Conservation (phyloP, 2,113 vertebrate species). For the Charadrius vociferus region DNA sequence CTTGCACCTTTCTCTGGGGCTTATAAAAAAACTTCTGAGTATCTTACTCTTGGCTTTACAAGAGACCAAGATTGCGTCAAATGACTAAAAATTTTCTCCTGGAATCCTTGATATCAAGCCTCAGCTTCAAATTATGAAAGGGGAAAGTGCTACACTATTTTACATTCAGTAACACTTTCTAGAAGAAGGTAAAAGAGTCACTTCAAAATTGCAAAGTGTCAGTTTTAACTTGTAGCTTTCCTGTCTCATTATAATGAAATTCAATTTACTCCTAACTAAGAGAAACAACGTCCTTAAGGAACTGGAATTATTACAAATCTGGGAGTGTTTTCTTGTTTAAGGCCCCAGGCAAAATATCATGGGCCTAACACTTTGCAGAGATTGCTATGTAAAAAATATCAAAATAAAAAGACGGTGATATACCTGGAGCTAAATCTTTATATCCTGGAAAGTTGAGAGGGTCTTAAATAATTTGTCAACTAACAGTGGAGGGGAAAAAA, state of each 20-base stretch:
- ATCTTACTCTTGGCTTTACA: background rate
- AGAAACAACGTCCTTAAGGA: background rate
- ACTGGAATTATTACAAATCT: background rate
- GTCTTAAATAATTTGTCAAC: background rate
- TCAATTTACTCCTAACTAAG: background rate
- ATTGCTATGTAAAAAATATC: background rate
- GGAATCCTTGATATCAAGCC: background rate
- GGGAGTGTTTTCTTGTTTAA: background rate
- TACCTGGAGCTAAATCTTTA: background rate
- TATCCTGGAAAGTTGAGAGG: background rate
- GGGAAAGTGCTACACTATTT: background rate
- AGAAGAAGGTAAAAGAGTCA: background rate
- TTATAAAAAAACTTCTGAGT: background rate
- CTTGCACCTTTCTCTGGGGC: background rate
- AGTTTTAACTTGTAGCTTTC: constrained; percentile 4
- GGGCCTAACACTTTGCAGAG: background rate
- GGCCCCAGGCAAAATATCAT: background rate
- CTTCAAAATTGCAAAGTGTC: background rate
- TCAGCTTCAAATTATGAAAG: background rate
- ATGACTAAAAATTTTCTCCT: background rate
- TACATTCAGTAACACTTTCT: background rate
- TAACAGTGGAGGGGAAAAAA: background rate
- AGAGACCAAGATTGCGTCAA: background rate
- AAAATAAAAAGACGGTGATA: background rate
- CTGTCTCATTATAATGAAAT: background rate